A percentile compares a stretch with the other conserved stretches of the same genome.
phyloP scores from a whole-genome alignment of 2,888 invertebrate species.

The Aphidoletes aphidimyza region DNA sequence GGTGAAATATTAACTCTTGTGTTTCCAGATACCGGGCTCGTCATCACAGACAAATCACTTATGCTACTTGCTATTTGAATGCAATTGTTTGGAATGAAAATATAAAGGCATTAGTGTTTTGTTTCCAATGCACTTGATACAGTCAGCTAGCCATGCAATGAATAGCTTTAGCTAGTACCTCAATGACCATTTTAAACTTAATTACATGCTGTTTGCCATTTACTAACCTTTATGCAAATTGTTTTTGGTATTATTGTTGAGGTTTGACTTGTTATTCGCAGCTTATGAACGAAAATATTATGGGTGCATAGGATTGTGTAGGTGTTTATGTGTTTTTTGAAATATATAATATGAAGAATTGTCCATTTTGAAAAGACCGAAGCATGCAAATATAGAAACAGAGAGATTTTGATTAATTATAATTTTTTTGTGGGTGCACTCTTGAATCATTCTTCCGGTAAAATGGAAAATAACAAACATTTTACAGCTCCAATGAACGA shows the following conservation, averaged over 20 bases:
- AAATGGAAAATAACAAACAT: background rate
- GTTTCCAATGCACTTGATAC: no score
- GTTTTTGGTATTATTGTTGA: constrained; percentile 37
- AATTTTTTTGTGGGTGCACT: background rate
- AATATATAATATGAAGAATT: background rate
- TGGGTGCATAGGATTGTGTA: background rate
- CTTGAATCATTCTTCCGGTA: background rate
- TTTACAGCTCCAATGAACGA: background rate
- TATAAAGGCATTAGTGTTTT: no score
- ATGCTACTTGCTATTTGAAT: constrained; percentile 75
- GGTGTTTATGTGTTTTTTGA: background rate
- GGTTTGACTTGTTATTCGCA: constrained; percentile 10
- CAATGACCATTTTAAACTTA: background rate
- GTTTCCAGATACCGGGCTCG: constrained; percentile 68
- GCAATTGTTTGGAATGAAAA: background rate
- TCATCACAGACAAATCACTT: constrained; percentile 77
- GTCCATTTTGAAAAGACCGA: background rate
- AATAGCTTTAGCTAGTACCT: no score
- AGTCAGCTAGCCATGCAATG: no score
- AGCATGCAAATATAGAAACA: constrained; percentile 16
- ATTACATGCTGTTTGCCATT: background rate
- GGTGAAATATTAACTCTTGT: constrained; percentile 68
- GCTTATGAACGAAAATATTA: constrained; percentile 14
- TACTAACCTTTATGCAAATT: constrained; percentile 46
- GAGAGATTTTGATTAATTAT: background rate